Evolutionary conservation across 2,888 invertebrate species (phyloP).

Genomic region (Leucophenga montana): DNA sequence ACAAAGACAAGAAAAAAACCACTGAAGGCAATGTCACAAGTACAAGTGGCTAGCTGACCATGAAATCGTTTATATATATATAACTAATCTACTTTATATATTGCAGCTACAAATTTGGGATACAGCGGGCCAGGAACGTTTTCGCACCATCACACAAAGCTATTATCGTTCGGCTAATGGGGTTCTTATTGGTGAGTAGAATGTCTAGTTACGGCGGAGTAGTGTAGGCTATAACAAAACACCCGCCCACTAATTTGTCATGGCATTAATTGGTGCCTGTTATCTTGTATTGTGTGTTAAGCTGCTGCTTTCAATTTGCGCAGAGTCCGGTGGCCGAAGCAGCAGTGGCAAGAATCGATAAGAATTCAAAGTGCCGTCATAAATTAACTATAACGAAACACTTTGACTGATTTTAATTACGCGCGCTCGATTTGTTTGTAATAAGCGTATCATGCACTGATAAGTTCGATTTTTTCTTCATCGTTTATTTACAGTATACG

Average conservation of each 20-base stretch:
- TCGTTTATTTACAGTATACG: conserved; percentile 81
- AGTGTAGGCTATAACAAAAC: conserved; percentile 32
- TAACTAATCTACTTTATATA: conserved; percentile 8
- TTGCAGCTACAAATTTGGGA: conserved; percentile 89
- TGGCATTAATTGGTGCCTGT: conserved; percentile 31
- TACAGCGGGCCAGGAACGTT: conserved; percentile 96
- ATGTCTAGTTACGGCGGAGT: not conserved
- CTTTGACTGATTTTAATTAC: conserved; percentile 34
- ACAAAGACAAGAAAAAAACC: no score
- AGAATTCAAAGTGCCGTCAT: not conserved
- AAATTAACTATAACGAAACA: not conserved
- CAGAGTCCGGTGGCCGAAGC: no score
- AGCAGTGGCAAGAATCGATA: not conserved
- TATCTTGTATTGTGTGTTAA: conserved; percentile 40
- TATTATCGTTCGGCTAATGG: conserved; percentile 98
- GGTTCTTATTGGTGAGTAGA: conserved; percentile 85
- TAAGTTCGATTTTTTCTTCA: not conserved
- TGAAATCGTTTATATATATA: no score
- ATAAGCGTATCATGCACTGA: conserved; percentile 8
- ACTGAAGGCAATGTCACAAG: not conserved
- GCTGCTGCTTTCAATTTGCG: no score
- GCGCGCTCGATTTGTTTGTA: not conserved
- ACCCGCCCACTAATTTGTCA: conserved; percentile 42
- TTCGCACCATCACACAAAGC: conserved; percentile 96
- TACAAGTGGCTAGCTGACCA: no score